Evolutionary conservation across 2,888 invertebrate species (phyloP).

Genomic region (Cerceris rybyensis): DNA sequence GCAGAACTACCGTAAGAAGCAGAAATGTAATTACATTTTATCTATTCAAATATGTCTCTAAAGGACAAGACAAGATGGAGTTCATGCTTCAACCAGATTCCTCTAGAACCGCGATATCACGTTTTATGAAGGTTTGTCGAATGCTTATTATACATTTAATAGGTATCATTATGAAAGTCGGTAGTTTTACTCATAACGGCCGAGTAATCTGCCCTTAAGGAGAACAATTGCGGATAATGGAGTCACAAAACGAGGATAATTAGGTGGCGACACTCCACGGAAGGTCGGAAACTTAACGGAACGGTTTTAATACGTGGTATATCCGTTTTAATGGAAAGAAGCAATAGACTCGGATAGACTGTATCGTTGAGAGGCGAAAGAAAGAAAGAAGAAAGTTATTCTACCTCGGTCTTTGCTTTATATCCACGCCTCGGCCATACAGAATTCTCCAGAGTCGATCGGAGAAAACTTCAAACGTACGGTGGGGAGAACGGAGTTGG

Average conservation of each 20-base stretch:
- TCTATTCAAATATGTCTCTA: too few relatives aligned
- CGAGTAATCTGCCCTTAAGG: conserved; percentile 9
- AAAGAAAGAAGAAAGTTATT: conserved; percentile 42
- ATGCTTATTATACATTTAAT: background rate
- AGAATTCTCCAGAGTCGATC: conserved; percentile 24
- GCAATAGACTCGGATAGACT: conserved; percentile 13
- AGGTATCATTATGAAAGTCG: conserved; percentile 8
- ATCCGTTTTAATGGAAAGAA: background rate
- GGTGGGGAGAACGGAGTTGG: conserved; percentile 36
- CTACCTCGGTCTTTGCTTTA: conserved; percentile 38
- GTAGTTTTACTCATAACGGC: background rate
- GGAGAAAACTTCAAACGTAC: conserved; percentile 44
- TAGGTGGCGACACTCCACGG: conserved; percentile 9
- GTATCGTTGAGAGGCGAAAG: conserved; percentile 8
- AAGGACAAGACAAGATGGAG: too few relatives aligned
- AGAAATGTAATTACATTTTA: too few relatives aligned
- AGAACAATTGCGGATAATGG: conserved; percentile 40
- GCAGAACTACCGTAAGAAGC: too few relatives aligned
- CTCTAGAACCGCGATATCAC: too few relatives aligned
- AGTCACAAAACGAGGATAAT: conserved; percentile 40
- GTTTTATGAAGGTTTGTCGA: too few relatives aligned
- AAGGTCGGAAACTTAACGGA: background rate
- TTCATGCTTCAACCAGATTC: too few relatives aligned
- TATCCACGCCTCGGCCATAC: conserved; percentile 19
- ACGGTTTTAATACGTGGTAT: background rate